Base-by-base conservation (phyloP, 2,888 invertebrate species). In the Thera britannica region DNA sequence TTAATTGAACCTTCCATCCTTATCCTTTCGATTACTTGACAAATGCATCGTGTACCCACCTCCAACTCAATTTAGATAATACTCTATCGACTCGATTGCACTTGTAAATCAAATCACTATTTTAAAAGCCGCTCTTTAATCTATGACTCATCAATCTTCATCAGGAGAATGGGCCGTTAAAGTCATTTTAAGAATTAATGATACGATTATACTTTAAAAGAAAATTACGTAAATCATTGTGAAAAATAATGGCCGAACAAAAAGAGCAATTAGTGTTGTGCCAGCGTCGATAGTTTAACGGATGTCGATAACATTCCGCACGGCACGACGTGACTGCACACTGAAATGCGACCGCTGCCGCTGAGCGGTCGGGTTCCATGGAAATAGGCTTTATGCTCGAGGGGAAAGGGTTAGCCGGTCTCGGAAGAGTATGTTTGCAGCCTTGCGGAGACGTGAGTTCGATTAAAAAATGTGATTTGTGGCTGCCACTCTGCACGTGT, bases 381-480 rank as follows among this genome's bases (percentile, higher is more conserved):
- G 84, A 79, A 77, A 67, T 79, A 12, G 67, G 78, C 84, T 79
- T 74, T 87, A 81, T 68, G 11, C n/a, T n/a, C 3, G 35, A 23
- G 59, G 34, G 2, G 35, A 73, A 79, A 81, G 77, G 75, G 77
- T 72, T 62, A 68, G 9, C 57, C 48, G 38, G 35, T 66, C 69
- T 44, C 67, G 36, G 23, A 72, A 64, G 65, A 48, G 58, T 68
- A 74, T 67, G 65, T 76, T 83, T 83, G 85, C 72, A 72, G 69
- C 72, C 72, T 74, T 72, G 78, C 79, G 76, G 83, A 86, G 87
- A 90, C 90, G 90, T 88, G 92, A 87, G 89, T 88, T 88, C 90
- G 92, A 92, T 92, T 92, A 92, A 92, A 92, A 93, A 93, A 92
- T 92, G 89, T 93, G 92, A 93, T 92, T 92, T 93, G 92, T 91